These are phyloP conservation scores for Puntigrus tetrazona DNA, from an alignment of 2,113 vertebrate genomes.

Conservation along the genomic window DNA sequence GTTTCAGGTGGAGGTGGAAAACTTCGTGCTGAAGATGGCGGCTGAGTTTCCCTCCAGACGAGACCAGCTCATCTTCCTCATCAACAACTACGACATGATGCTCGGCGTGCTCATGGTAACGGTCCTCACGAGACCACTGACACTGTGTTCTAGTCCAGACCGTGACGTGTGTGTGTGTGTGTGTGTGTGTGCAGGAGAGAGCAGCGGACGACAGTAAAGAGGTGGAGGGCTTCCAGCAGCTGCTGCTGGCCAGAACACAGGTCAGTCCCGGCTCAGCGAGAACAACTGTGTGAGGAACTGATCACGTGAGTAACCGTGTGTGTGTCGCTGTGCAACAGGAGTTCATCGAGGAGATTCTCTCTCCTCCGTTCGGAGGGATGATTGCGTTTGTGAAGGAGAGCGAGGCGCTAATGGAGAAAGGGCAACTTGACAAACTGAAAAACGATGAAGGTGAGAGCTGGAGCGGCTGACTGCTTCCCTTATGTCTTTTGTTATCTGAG, in stretches of 20 bases:
- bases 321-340: conserved; percentile 71
- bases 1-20: conserved; percentile 87
- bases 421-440: conserved; percentile 85
- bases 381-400: conserved; percentile 92
- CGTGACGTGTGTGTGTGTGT: not conserved
- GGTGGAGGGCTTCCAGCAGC: conserved; percentile 91
- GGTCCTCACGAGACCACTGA: not conserved
- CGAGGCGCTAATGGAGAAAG: conserved; percentile 85
- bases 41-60: conserved; percentile 90
- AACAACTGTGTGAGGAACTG: too few species aligned
- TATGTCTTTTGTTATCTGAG: not conserved
- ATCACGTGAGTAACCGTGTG: not conserved
- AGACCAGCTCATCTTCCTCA: conserved; percentile 93
- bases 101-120: conserved; percentile 88
- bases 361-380: conserved; percentile 88
- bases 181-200: conserved; percentile 78
- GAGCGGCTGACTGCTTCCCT: not conserved
- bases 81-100: conserved; percentile 98
- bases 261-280: conserved; percentile 58
- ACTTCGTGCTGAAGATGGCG: conserved; percentile 92
- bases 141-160: too few species aligned
- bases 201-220: conserved; percentile 93
- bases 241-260: conserved; percentile 88
- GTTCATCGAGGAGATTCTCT: conserved; percentile 90
- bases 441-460: conserved; percentile 83